phyloP scores from a whole-genome alignment of 2,797 vertebrate species.

The Rachycentron canadum region DNA sequence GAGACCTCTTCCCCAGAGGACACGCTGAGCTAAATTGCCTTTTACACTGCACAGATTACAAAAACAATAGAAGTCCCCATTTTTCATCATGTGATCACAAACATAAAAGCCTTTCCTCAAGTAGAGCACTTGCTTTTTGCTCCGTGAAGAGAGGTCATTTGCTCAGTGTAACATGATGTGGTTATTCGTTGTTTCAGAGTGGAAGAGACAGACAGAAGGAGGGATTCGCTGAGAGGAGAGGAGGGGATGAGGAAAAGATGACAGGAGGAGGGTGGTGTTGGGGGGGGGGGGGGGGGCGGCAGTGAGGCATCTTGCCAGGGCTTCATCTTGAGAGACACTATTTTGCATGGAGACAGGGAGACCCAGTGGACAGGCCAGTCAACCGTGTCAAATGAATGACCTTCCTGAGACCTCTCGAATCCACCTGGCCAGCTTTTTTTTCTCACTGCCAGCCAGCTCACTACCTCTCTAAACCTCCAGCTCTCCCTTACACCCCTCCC shows the following conservation, averaged over 20 bases:
- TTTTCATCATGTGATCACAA: neutral
- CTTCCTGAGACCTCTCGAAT: slow-evolving; percentile 76
- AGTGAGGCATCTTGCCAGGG: slow-evolving; percentile 35
- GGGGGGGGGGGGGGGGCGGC: neutral
- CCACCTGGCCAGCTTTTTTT: slow-evolving; percentile 69
- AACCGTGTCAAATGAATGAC: slow-evolving; percentile 74
- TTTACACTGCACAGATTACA: neutral
- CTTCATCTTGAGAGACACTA: slow-evolving; percentile 36
- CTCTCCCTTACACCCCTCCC: neutral
- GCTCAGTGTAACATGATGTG: neutral
- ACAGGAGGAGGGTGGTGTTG: neutral
- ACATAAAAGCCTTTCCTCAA: slow-evolving; percentile 1
- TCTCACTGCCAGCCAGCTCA: slow-evolving; percentile 35
- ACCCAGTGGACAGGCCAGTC: slow-evolving; percentile 45
- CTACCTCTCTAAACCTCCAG: slow-evolving; percentile 29
- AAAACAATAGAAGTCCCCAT: neutral
- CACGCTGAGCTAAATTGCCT: neutral
- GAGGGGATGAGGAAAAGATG: neutral
- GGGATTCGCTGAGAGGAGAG: neutral
- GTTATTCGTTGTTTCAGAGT: neutral
- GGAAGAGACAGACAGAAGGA: neutral
- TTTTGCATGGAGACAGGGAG: slow-evolving; percentile 25
- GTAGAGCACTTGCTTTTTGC: neutral
- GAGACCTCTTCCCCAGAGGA: neutral
- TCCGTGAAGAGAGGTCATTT: neutral